Percentiles rank a stretch among this genome's conserved stretches.
phyloP scores from a whole-genome alignment of 2,888 invertebrate genomes.

The Arrhopalites spinosus region DNA sequence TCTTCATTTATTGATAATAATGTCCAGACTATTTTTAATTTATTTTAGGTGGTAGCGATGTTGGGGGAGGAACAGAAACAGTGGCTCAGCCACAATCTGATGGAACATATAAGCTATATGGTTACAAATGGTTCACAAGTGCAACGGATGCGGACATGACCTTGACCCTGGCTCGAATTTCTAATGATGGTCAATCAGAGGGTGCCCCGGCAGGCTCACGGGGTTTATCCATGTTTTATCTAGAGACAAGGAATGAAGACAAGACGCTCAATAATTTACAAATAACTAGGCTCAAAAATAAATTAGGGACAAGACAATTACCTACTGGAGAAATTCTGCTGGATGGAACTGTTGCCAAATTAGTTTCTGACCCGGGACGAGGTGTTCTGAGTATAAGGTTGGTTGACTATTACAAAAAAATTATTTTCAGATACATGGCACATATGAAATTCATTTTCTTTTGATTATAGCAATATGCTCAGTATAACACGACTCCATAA shows the following conservation, averaged over 20 bases:
- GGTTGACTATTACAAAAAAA: neutral
- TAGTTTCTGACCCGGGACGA: constrained; percentile 62
- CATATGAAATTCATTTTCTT: no score
- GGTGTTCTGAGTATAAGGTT: constrained; percentile 63
- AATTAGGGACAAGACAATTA: constrained; percentile 65
- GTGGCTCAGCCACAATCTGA: constrained; percentile 60
- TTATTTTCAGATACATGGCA: no score
- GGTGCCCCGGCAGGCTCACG: constrained; percentile 57
- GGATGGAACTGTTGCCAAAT: constrained; percentile 61
- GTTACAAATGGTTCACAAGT: constrained; percentile 67
- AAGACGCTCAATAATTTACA: constrained; percentile 63
- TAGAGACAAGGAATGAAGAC: constrained; percentile 60
- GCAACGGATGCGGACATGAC: constrained; percentile 66
- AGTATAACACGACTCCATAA: constrained; percentile 65
- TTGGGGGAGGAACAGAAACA: constrained; percentile 64
- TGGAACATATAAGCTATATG: constrained; percentile 60
- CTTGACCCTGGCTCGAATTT: constrained; percentile 63
- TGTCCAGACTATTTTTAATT: neutral
- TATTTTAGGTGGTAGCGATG: constrained; percentile 63
- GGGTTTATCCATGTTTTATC: constrained; percentile 63
- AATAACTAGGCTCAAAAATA: constrained; percentile 64
- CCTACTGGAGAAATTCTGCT: constrained; percentile 66
- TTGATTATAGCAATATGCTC: constrained; percentile 64
- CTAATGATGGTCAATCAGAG: constrained; percentile 58
- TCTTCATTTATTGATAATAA: neutral